Evolutionary conservation across 1,140 invertebrate species (phyloP).

Genomic region (Anastrepha ludens): DNA sequence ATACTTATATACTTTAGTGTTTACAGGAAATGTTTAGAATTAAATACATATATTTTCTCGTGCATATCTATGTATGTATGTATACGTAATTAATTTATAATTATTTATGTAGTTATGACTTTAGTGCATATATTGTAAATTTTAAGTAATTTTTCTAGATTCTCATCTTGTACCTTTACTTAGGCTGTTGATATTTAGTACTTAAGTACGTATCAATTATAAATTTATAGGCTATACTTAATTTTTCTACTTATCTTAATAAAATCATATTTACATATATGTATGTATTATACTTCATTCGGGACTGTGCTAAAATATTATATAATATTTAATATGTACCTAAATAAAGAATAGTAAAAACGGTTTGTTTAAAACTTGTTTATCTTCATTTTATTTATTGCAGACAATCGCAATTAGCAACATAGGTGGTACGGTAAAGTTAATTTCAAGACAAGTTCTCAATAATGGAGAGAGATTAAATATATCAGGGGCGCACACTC

Average conservation of each 20-base stretch:
- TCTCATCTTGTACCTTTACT: neutral
- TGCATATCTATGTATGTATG: constrained; percentile 19
- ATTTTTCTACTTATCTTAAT: constrained; percentile 14
- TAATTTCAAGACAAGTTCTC: too few relatives aligned
- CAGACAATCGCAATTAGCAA: too few relatives aligned
- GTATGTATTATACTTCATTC: neutral
- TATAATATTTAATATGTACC: constrained; percentile 30
- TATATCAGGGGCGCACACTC: too few relatives aligned
- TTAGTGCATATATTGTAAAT: neutral
- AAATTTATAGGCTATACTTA: neutral
- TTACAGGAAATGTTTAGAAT: neutral
- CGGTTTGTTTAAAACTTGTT: neutral
- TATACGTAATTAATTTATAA: neutral
- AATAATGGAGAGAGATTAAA: too few relatives aligned
- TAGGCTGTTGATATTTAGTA: constrained; percentile 6
- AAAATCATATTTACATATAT: neutral
- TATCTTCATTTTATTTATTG: neutral
- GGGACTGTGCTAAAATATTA: neutral
- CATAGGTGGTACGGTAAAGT: too few relatives aligned
- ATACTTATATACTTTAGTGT: neutral
- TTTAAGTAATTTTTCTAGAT: neutral
- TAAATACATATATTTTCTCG: neutral
- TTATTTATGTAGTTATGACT: neutral
- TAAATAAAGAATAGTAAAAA: constrained; percentile 3
- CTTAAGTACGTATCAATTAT: neutral